Evolutionary conservation across 2,888 invertebrate species (phyloP).

Genomic region (Drosophila lacicola): DNA sequence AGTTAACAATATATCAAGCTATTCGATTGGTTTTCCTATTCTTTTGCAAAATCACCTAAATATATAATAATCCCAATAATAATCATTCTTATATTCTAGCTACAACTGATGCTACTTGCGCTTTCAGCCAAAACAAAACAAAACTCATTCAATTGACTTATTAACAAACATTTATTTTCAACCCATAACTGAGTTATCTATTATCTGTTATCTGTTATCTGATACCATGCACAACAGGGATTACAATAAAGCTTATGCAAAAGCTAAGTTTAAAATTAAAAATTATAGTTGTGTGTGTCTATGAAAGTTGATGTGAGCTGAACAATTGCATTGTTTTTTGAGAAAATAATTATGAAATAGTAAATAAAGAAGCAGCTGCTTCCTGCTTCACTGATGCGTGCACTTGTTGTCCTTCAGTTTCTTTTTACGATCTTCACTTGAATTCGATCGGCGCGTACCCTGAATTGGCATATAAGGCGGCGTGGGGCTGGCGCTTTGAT

Average conservation of each 20-base stretch:
- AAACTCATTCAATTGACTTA: constrained; percentile 18
- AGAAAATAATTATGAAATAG: constrained; percentile 3
- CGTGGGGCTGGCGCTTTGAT: constrained; percentile 86
- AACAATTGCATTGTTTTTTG: constrained; percentile 72
- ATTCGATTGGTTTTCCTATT: too few species aligned
- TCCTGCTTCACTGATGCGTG: constrained; percentile 86
- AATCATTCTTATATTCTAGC: too few species aligned
- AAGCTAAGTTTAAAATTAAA: constrained; percentile 49
- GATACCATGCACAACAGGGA: constrained; percentile 37
- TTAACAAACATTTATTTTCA: constrained; percentile 58
- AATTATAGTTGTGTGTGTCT: constrained; percentile 35
- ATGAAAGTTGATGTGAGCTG: constrained; percentile 24
- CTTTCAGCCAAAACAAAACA: not conserved
- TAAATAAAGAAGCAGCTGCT: too few species aligned
- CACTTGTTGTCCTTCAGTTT: constrained; percentile 88
- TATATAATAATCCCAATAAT: too few species aligned
- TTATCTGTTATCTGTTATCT: constrained; percentile 25
- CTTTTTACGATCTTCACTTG: constrained; percentile 87
- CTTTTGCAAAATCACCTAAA: too few species aligned
- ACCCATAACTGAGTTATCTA: constrained; percentile 28
- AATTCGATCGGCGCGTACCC: constrained; percentile 89
- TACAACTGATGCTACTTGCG: too few species aligned
- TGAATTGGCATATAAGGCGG: constrained; percentile 93
- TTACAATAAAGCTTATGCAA: constrained; percentile 42
- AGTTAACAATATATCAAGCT: too few species aligned